These are phyloP conservation scores for Rhadina sibilatrix DNA, from an alignment of 2,113 vertebrate genomes.

Conservation along the genomic window DNA sequence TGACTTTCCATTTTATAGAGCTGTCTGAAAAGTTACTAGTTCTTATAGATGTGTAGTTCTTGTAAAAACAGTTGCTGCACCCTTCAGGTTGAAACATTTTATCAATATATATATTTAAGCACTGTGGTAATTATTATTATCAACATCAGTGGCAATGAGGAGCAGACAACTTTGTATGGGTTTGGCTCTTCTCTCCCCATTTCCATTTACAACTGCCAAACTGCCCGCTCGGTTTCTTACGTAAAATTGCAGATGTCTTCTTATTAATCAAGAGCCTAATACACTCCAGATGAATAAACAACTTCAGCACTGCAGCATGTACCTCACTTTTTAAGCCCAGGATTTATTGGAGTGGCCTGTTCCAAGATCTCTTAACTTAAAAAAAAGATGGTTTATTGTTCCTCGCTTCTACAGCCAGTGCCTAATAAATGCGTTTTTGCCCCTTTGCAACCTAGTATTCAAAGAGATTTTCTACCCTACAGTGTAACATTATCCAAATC, in stretches of 20 bases:
- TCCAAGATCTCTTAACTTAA: conserved; percentile 86
- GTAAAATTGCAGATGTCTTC: conserved; percentile 87
- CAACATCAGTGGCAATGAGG: conserved; percentile 71
- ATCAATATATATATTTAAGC: not conserved
- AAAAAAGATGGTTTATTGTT: conserved; percentile 76
- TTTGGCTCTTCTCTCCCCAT: conserved; percentile 68
- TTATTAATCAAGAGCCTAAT: conserved; percentile 95
- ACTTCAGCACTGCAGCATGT: conserved; percentile 75
- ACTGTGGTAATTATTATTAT: conserved; percentile 41
- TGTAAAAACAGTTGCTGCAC: not conserved
- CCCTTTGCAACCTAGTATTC: conserved; percentile 53
- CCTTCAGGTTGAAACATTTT: not conserved
- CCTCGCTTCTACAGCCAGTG: conserved; percentile 68
- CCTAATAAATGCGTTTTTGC: conserved; percentile 73
- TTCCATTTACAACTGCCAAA: conserved; percentile 76
- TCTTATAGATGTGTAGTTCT: not conserved
- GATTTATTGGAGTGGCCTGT: conserved; percentile 69
- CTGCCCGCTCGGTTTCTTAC: conserved; percentile 77
- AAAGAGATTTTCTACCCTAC: conserved; percentile 65
- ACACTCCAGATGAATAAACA: conserved; percentile 99
- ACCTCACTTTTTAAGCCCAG: conserved; percentile 74
- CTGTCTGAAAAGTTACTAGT: not conserved
- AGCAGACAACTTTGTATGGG: conserved; percentile 58
- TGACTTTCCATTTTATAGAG: not conserved
- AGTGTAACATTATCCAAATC: conserved; percentile 68